Conservation (phyloP, 2,113 vertebrate genomes). For the western clawed frog (Xenopus tropicalis) region UCB_Xtro_10.0 CM004447.2:18992001-18992500, state of each 20-base stretch:
- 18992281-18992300: constrained; percentile 85
- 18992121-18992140: constrained; percentile 64
- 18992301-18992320: constrained; percentile 84
- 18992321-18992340: constrained; percentile 84
- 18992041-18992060: constrained; percentile 26
- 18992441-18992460: constrained; percentile 78
- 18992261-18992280: constrained; percentile 80
- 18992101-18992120: constrained; percentile 70
- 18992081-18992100: constrained; percentile 66
- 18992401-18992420: constrained; percentile 90
- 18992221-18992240: constrained; percentile 80
- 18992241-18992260: constrained; percentile 80
- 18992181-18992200: constrained; percentile 78
- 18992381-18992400: constrained; percentile 88
- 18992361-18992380: constrained; percentile 81
- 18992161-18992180: constrained; percentile 76
- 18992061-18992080: constrained; percentile 70
- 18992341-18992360: constrained; percentile 81
- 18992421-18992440: constrained; percentile 86
- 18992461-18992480: constrained; percentile 78
- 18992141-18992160: constrained; percentile 78
- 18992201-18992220: constrained; percentile 80
- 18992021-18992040: neutral
- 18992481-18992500: constrained; percentile 87
- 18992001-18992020: neutral